Evolutionary conservation across 2,113 vertebrate species (phyloP).

Genomic region (Eclectus roratus): DNA sequence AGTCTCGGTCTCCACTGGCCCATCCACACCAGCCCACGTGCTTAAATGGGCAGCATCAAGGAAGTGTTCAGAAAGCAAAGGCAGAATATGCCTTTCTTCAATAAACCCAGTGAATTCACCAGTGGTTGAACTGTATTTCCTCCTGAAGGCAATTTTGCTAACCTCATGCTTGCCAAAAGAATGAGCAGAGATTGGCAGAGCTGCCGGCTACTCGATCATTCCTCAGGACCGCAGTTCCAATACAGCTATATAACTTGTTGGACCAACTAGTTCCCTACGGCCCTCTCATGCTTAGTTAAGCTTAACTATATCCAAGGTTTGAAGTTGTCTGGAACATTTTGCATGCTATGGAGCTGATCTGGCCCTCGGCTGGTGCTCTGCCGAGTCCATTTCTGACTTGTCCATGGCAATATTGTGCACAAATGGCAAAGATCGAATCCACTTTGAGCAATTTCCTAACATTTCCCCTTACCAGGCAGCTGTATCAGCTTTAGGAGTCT

Average conservation of each 20-base stretch:
- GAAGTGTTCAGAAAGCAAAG: neutral
- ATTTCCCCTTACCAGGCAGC: constrained; percentile 5
- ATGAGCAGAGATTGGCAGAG: neutral
- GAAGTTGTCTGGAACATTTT: constrained; percentile 13
- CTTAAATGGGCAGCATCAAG: neutral
- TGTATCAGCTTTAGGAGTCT: constrained; percentile 5
- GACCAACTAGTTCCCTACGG: neutral
- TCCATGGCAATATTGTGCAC: neutral
- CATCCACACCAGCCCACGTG: neutral
- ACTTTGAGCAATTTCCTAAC: neutral
- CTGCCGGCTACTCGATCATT: neutral
- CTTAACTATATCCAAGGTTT: constrained; percentile 3
- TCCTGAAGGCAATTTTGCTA: neutral
- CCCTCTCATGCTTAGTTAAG: neutral
- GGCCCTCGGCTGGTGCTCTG: neutral
- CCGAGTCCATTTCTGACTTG: neutral
- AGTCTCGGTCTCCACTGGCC: neutral
- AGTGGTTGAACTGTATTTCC: neutral
- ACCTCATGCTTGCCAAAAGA: neutral
- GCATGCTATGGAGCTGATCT: constrained; percentile 15
- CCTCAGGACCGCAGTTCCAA: neutral
- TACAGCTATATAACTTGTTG: neutral
- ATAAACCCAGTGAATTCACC: neutral
- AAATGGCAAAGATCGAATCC: neutral
- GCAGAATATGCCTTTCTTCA: neutral